These are phyloP conservation scores for Tringa solitaria DNA, from an alignment of 2,113 vertebrate species.

Conservation along the genomic window DNA sequence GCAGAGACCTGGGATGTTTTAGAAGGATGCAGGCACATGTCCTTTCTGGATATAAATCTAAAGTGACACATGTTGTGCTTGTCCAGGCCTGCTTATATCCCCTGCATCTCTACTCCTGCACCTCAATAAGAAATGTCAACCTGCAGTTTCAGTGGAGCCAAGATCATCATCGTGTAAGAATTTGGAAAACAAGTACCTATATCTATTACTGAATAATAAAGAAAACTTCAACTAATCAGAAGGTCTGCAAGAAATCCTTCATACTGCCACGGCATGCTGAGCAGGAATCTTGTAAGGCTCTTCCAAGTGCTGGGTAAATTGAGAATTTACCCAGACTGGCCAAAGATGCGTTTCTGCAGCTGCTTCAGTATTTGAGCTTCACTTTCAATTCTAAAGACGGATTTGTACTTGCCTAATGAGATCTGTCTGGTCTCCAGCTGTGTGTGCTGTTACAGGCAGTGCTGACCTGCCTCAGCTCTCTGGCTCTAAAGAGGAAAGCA, in stretches of 20 bases:
- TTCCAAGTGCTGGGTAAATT: background rate
- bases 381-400: background rate
- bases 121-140: background rate
- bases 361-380: background rate
- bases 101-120: background rate
- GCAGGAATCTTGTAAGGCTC: background rate
- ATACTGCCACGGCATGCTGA: background rate
- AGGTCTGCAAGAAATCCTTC: background rate
- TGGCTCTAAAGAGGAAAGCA: background rate
- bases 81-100: background rate
- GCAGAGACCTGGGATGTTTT: background rate
- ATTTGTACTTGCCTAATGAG: constrained; percentile 10
- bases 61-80: rapidly evolving
- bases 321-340: background rate
- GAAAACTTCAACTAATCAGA: background rate
- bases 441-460: background rate
- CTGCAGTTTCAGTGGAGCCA: background rate
- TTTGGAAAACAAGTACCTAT: background rate
- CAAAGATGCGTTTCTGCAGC: background rate
- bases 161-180: background rate
- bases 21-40: background rate
- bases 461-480: background rate
- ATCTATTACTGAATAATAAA: background rate
- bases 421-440: constrained; percentile 16
- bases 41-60: background rate